These are phyloP conservation scores for Brevimyrus niger DNA, from an alignment of 2,113 vertebrate species.

Conservation along the genomic window DNA sequence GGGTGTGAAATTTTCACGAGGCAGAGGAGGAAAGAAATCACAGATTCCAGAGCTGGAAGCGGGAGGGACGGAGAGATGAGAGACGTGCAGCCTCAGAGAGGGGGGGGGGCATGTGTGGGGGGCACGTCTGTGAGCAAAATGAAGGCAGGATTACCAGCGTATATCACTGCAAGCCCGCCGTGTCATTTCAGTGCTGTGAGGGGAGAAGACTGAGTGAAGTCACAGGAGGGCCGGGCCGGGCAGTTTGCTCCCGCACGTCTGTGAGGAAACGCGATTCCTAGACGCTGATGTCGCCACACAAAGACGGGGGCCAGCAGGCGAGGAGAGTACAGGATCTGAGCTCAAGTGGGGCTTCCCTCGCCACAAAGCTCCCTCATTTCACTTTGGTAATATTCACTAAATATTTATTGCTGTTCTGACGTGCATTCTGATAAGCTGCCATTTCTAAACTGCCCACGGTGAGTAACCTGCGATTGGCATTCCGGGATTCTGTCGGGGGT, in stretches of 20 bases:
- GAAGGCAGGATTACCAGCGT: background rate
- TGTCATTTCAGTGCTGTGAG: background rate
- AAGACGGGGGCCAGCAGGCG: background rate
- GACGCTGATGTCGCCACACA: background rate
- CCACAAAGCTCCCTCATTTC: no score
- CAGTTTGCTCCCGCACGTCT: background rate
- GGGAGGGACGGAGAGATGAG: background rate
- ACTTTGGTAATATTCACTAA: background rate
- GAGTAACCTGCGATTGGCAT: background rate
- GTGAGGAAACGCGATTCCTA: background rate
- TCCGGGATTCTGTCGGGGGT: background rate
- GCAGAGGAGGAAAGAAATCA: background rate
- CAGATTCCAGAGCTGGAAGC: background rate
- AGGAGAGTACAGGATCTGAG: background rate
- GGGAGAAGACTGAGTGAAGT: background rate
- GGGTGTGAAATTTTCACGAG: background rate
- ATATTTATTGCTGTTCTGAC: background rate
- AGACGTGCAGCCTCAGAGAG: no score
- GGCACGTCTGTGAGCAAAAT: background rate
- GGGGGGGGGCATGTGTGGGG: no score
- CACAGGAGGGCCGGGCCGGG: background rate
- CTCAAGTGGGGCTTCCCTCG: background rate
- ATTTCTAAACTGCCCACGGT: background rate
- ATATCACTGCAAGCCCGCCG: background rate
- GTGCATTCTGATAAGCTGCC: background rate